Evolutionary conservation across 1,140 invertebrate species (phyloP).

Genomic region (Bombyx mandarina): DNA sequence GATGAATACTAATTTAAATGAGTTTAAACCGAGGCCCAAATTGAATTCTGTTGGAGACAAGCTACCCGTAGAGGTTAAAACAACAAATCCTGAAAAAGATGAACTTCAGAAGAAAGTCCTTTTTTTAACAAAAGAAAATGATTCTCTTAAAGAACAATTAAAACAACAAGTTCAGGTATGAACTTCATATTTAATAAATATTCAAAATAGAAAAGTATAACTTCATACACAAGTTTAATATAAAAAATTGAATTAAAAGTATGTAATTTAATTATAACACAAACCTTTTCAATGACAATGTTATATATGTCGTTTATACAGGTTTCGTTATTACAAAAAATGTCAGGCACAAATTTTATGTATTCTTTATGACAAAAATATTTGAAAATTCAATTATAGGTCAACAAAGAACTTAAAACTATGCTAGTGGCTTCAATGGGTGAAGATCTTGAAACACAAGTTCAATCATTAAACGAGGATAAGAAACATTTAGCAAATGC

Average conservation of each 20-base stretch:
- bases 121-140: constrained; percentile 45
- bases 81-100: constrained; percentile 31
- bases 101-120: constrained; percentile 57
- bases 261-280: background rate
- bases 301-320: too few relatives aligned
- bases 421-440: constrained; percentile 94
- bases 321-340: background rate
- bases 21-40: constrained; percentile 56
- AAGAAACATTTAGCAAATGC: constrained; percentile 89
- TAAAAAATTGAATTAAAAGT: background rate
- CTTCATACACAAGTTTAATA: background rate
- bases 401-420: constrained; percentile 94
- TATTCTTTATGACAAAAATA: background rate
- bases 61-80: constrained; percentile 22
- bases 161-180: constrained; percentile 67
- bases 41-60: constrained; percentile 71
- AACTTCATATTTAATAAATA: background rate
- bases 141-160: constrained; percentile 58
- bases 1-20: constrained; percentile 71
- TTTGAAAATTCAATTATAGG: constrained; percentile 63
- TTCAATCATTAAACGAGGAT: constrained; percentile 91
- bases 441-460: constrained; percentile 90
- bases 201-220: background rate
- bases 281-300: too few relatives aligned
- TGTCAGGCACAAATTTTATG: background rate